Conservation (phyloP, 2,113 vertebrate species). For the Chascanopsetta lugubris region DNA sequence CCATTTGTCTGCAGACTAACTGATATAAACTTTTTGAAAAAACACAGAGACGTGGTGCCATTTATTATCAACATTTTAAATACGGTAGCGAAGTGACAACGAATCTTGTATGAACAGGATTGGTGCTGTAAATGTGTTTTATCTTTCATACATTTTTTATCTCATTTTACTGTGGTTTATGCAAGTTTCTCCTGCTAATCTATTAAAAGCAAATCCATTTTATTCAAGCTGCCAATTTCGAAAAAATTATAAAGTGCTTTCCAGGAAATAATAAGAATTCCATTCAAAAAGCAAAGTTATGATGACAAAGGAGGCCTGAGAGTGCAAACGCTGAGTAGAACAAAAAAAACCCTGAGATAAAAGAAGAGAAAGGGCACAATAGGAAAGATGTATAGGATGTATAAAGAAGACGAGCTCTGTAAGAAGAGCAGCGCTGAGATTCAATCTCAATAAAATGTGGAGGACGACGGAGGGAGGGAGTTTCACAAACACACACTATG, state of each 20-base stretch:
- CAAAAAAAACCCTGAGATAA: slow-evolving; percentile 1
- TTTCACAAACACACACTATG: slow-evolving; percentile 1
- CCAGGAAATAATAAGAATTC: not conserved
- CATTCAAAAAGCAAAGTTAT: not conserved
- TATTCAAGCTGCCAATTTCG: not conserved
- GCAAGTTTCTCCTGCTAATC: not conserved
- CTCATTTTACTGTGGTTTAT: not conserved
- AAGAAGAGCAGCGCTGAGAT: slow-evolving; percentile 1
- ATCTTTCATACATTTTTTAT: not conserved
- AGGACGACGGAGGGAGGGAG: not conserved
- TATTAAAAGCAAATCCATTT: not conserved
- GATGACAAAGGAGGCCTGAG: slow-evolving; percentile 14
- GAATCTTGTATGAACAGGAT: not conserved
- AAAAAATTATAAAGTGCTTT: not conserved
- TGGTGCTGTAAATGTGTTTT: not conserved
- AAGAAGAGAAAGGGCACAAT: slow-evolving; percentile 4
- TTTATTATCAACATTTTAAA: not conserved
- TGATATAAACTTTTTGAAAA: no score
- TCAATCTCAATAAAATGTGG: not conserved
- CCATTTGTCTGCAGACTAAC: slow-evolving; percentile 12
- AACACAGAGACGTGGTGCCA: not conserved
- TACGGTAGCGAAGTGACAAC: not conserved
- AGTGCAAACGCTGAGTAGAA: not conserved
- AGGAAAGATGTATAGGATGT: slow-evolving; percentile 7
- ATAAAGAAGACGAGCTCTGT: not conserved